Percentiles rank a stretch among this genome's conserved stretches.
Evolutionary conservation across 2,888 invertebrate species (phyloP).

Genomic region (Papilio elwesi): DNA sequence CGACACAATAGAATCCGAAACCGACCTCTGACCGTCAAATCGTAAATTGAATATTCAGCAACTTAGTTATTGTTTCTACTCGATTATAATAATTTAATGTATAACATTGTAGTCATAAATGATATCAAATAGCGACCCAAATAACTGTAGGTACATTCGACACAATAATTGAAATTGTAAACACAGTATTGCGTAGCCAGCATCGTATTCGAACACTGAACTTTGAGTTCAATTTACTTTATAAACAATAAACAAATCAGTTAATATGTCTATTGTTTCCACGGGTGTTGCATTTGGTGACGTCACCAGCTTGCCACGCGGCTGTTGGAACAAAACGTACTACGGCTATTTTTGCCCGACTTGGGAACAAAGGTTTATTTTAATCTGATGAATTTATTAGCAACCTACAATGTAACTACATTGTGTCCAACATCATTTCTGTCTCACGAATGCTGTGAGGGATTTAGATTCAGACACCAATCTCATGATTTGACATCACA

Average conservation of each 20-base stretch:
- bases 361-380: conserved; percentile 20
- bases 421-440: conserved; percentile 2
- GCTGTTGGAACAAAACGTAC: not conserved
- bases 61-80: too few relatives aligned
- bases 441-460: not conserved
- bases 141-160: not conserved
- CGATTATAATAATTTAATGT: too few relatives aligned
- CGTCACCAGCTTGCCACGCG: not conserved
- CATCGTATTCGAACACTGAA: not conserved
- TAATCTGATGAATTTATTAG: conserved; percentile 19
- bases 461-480: too few relatives aligned
- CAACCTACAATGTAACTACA: not conserved
- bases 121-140: conserved; percentile 17
- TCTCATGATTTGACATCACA: too few relatives aligned
- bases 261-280: conserved; percentile 4
- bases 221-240: conserved; percentile 6
- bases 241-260: conserved; percentile 1
- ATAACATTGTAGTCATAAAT: not conserved
- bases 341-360: conserved; percentile 20
- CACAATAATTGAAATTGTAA: too few relatives aligned
- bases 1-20: not conserved
- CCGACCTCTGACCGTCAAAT: too few relatives aligned
- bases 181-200: not conserved
- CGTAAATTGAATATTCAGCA: too few relatives aligned
- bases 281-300: conserved; percentile 1